phyloP scores from a whole-genome alignment of 2,113 vertebrate genomes.

The Bucco capensis region DNA sequence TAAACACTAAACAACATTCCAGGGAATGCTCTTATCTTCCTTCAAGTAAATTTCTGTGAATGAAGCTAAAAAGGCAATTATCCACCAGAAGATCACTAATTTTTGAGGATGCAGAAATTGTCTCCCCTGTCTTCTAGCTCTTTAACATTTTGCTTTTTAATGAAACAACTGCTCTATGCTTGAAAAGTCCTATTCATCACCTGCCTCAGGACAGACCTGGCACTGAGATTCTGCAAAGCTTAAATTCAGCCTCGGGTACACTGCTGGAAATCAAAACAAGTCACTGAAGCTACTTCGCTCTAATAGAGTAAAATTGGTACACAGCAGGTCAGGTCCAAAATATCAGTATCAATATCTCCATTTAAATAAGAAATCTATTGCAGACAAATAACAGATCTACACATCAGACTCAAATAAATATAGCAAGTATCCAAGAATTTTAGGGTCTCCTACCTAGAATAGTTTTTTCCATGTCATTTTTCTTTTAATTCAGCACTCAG shows the following conservation, averaged over 20 bases:
- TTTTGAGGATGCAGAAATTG: not conserved
- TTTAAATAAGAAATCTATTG: not conserved
- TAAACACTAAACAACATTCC: not conserved
- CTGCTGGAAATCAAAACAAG: not conserved
- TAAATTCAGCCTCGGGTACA: not conserved
- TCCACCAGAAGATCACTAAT: not conserved
- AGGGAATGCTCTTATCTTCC: not conserved
- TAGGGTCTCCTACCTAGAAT: not conserved
- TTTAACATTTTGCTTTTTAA: not conserved
- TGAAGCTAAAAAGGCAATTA: not conserved
- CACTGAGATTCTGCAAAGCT: not conserved
- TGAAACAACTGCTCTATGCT: not conserved
- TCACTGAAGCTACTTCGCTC: not conserved
- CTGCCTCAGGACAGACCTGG: not conserved
- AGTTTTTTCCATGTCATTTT: not conserved
- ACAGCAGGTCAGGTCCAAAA: not conserved
- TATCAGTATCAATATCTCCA: not conserved
- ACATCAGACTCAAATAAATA: not conserved
- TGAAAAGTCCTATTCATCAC: slow-evolving; percentile 7
- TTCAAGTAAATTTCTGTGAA: not conserved
- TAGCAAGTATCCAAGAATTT: not conserved
- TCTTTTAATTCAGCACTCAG: not conserved
- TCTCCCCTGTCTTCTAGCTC: not conserved
- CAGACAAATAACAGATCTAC: not conserved
- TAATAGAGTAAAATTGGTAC: not conserved